Conservation (phyloP, 2,888 invertebrate species). For the Pyrochroa serraticornis region DNA sequence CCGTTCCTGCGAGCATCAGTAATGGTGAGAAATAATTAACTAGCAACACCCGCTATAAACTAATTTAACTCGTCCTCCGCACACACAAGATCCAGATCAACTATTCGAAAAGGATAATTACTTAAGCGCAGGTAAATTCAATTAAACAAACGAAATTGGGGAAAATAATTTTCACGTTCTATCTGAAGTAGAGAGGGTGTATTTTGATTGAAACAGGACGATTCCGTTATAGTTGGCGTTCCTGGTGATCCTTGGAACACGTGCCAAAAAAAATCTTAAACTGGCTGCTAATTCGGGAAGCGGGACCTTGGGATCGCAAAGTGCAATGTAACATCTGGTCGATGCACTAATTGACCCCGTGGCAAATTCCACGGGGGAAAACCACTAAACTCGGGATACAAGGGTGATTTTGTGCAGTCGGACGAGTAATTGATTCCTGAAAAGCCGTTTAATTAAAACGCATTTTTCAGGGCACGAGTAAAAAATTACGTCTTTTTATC, state of each 20-base stretch:
- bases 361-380: constrained; percentile 2
- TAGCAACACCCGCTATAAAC: too few species aligned
- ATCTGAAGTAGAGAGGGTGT: too few species aligned
- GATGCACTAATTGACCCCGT: constrained; percentile 26
- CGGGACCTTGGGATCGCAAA: constrained; percentile 42
- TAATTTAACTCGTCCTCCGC: too few species aligned
- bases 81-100: too few species aligned
- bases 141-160: constrained; percentile 39
- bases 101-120: constrained; percentile 30
- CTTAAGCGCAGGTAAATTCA: constrained; percentile 43
- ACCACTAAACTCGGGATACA: constrained; percentile 1
- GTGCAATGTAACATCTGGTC: constrained; percentile 54
- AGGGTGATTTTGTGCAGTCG: constrained; percentile 6
- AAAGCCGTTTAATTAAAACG: constrained; percentile 3
- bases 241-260: constrained; percentile 48
- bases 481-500: constrained; percentile 21
- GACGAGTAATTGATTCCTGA: constrained; percentile 3
- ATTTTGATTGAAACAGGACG: constrained; percentile 44
- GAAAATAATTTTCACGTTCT: constrained; percentile 17
- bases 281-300: constrained; percentile 49
- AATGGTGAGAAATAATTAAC: too few species aligned
- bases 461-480: not conserved
- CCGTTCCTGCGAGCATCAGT: too few species aligned
- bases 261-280: constrained; percentile 51
- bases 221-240: constrained; percentile 37